phyloP scores from a whole-genome alignment of 2,797 vertebrate genomes.

The Syndactyla subalaris region DNA sequence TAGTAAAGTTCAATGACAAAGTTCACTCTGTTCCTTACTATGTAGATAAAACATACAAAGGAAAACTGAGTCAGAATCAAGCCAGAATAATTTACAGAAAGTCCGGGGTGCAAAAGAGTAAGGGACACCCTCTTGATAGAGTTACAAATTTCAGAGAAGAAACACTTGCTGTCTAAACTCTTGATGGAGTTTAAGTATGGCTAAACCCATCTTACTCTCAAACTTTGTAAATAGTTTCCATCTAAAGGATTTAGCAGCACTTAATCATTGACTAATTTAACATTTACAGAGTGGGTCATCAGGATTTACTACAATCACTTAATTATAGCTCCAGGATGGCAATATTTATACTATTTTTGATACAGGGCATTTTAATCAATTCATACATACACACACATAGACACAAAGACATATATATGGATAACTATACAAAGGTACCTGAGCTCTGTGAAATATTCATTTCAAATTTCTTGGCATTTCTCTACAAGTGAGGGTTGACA shows the following conservation, averaged over 20 bases:
- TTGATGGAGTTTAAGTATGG: not conserved
- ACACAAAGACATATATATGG: not conserved
- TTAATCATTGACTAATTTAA: not conserved
- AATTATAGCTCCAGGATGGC: not conserved
- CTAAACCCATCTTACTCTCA: not conserved
- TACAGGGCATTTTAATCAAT: not conserved
- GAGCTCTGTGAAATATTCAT: not conserved
- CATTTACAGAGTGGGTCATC: not conserved
- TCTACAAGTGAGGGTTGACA: not conserved
- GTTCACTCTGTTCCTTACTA: not conserved
- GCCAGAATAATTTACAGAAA: not conserved
- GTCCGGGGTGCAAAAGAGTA: not conserved
- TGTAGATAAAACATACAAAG: not conserved
- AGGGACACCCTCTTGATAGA: not conserved
- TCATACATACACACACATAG: rapidly evolving
- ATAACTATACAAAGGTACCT: not conserved
- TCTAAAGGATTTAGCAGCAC: not conserved
- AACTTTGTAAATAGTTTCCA: not conserved
- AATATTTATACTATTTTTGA: not conserved
- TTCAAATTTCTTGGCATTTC: not conserved
- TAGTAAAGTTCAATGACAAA: too few relatives aligned
- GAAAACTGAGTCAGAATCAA: not conserved
- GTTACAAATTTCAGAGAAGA: not conserved
- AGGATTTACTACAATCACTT: not conserved
- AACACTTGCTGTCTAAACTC: not conserved